These are phyloP conservation scores for Cydia strobilella DNA, from an alignment of 1,140 invertebrate genomes.

Conservation along the genomic window DNA sequence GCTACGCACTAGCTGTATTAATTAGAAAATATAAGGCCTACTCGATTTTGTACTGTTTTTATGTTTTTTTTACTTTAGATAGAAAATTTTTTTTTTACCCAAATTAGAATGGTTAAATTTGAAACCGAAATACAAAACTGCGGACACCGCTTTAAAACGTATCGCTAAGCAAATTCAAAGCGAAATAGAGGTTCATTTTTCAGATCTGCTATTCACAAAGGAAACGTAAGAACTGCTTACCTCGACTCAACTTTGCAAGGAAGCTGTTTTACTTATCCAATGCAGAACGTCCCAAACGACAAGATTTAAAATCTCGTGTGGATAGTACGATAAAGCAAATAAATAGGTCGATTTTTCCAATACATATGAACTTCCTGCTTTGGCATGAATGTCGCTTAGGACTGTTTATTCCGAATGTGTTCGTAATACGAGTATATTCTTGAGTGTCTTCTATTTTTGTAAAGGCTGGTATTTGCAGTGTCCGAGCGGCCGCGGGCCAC, in stretches of 20 bases:
- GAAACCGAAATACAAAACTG: not conserved
- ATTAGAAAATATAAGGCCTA: too few species aligned
- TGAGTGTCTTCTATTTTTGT: conserved; percentile 27
- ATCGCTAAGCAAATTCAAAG: conserved; percentile 27
- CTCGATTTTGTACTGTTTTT: too few species aligned
- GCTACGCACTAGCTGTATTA: too few species aligned
- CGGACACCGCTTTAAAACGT: not conserved
- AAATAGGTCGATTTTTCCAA: conserved; percentile 30
- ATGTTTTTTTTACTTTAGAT: too few species aligned
- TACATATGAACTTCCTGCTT: conserved; percentile 40
- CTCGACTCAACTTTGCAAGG: conserved; percentile 10
- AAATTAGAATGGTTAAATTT: not conserved
- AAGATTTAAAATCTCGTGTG: conserved; percentile 15
- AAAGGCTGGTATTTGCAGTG: conserved; percentile 49
- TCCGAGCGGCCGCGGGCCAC: conserved; percentile 47
- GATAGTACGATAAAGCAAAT: not conserved
- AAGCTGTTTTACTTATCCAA: conserved; percentile 2
- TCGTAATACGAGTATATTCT: conserved; percentile 4
- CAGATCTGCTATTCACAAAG: conserved; percentile 30
- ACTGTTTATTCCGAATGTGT: not conserved
- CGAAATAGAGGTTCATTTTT: conserved; percentile 20
- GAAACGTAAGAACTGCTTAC: conserved; percentile 26
- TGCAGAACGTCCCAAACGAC: not conserved
- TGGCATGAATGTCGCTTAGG: conserved; percentile 28
- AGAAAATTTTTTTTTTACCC: not conserved